phyloP scores from a whole-genome alignment of 2,888 invertebrate species.

The Spodoptera littoralis region DNA sequence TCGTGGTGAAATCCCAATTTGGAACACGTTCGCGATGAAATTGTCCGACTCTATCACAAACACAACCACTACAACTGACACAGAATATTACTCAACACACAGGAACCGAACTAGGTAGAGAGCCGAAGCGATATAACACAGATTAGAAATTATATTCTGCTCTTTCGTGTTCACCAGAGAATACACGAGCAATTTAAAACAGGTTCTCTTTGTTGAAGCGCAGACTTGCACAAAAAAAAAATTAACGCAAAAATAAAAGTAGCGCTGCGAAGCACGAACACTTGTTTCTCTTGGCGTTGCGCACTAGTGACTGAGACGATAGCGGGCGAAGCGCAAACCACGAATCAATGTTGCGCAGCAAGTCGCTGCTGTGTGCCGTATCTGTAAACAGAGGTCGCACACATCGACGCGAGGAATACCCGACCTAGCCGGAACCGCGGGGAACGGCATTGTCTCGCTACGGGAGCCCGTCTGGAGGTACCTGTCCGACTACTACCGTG shows the following conservation, averaged over 20 bases:
- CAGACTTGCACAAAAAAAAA: slow-evolving; percentile 72
- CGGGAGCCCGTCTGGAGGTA: slow-evolving; percentile 68
- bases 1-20: slow-evolving; percentile 88
- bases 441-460: slow-evolving; percentile 70
- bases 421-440: slow-evolving; percentile 58
- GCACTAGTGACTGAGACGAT: slow-evolving; percentile 86
- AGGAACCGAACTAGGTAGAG: slow-evolving; percentile 80
- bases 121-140: slow-evolving; percentile 70
- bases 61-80: slow-evolving; percentile 86
- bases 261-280: slow-evolving; percentile 71
- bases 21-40: slow-evolving; percentile 86
- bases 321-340: slow-evolving; percentile 75
- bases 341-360: slow-evolving; percentile 86
- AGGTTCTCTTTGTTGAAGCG: slow-evolving; percentile 77
- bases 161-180: slow-evolving; percentile 66
- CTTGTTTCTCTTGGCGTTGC: slow-evolving; percentile 85
- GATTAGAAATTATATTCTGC: slow-evolving; percentile 64
- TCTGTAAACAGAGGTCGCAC: slow-evolving; percentile 66
- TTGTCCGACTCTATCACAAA: slow-evolving; percentile 85
- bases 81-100: slow-evolving; percentile 87
- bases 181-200: slow-evolving; percentile 73
- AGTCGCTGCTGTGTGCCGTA: slow-evolving; percentile 73
- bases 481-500: slow-evolving; percentile 66
- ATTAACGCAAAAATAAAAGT: slow-evolving; percentile 82
- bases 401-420: slow-evolving; percentile 62